Percentiles rank a stretch among this genome's conserved stretches.
Conservation (phyloP, 2,888 invertebrate genomes). For the Amaurobius ferox region DNA sequence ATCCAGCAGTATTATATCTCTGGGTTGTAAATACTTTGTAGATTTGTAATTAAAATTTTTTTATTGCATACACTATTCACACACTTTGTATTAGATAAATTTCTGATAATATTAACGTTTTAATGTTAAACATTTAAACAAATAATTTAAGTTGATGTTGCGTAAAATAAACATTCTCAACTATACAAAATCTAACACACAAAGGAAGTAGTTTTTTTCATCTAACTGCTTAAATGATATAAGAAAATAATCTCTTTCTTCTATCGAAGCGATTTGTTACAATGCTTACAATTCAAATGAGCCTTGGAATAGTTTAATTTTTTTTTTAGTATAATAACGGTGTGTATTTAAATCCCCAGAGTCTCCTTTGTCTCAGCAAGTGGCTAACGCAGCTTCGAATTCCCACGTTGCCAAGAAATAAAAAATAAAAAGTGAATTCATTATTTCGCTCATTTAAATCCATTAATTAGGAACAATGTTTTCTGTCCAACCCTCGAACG, state of each 20-base stretch:
- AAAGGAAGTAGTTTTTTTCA: no score
- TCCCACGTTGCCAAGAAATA: constrained; percentile 50
- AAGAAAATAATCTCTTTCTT: neutral
- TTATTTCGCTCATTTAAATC: constrained; percentile 70
- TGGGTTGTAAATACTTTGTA: no score
- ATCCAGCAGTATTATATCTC: no score
- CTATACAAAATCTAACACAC: no score
- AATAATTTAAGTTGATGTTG: no score
- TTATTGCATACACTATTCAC: no score
- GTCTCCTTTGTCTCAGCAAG: constrained; percentile 38
- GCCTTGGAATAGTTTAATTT: neutral
- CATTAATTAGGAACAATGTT: constrained; percentile 70
- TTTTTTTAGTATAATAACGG: neutral
- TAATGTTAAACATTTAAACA: no score
- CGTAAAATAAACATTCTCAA: no score
- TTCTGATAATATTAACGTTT: no score
- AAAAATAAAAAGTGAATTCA: constrained; percentile 38
- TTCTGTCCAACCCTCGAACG: constrained; percentile 51
- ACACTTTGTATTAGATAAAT: no score
- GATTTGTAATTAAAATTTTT: no score
- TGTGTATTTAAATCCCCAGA: constrained; percentile 14
- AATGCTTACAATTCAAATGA: neutral
- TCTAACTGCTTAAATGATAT: neutral
- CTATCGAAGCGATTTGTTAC: neutral
- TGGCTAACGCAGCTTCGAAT: constrained; percentile 42